phyloP scores from a whole-genome alignment of 30 jellyfish, hydroid and myxozoan genomes.

The Aurelia coerulea region DNA sequence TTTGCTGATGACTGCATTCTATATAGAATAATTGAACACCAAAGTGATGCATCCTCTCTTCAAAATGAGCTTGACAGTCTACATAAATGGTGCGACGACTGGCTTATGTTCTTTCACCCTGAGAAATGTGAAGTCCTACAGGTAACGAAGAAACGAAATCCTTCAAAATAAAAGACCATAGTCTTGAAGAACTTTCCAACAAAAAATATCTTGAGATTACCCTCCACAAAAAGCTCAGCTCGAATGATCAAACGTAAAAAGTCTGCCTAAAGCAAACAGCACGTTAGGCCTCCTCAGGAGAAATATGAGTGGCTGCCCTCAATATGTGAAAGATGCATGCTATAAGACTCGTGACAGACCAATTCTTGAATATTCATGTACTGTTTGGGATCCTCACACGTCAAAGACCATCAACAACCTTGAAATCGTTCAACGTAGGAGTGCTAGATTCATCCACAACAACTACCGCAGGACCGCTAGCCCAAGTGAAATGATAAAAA shows the following conservation, averaged over 20 bases:
- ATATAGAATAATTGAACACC: too few species aligned
- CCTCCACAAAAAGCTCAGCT: background rate
- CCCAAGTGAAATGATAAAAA: background rate
- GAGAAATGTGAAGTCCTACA: too few species aligned
- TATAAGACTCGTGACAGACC: constrained; percentile 1
- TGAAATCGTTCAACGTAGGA: background rate
- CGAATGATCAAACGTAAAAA: background rate
- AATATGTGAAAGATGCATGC: background rate
- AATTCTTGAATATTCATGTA: constrained; percentile 13
- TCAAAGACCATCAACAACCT: background rate
- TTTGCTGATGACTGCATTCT: too few species aligned
- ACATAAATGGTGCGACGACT: too few species aligned
- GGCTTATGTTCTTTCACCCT: too few species aligned
- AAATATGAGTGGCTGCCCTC: background rate
- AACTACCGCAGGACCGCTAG: background rate
- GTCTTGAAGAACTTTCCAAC: background rate
- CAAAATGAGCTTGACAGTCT: too few species aligned
- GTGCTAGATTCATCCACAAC: constrained; percentile 17
- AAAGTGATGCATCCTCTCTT: too few species aligned
- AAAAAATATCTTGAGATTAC: background rate
- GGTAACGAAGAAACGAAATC: background rate
- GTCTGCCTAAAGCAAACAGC: background rate
- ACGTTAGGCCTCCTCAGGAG: constrained; percentile 1
- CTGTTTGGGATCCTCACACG: constrained; percentile 14
- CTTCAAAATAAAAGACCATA: background rate